Evolutionary conservation across 2,797 vertebrate species (phyloP).

Genomic region (Mico argentatus): DNA sequence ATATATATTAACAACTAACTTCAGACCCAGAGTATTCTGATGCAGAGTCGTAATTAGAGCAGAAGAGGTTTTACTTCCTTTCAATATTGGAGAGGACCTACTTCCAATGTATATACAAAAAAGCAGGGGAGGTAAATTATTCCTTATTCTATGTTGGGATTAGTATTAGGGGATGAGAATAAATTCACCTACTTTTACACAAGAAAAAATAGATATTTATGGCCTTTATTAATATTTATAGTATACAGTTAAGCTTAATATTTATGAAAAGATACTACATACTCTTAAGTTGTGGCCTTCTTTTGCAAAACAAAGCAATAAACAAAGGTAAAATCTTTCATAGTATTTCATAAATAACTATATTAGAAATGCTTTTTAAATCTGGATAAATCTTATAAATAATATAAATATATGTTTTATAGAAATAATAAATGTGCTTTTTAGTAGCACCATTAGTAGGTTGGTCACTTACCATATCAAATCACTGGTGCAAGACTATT

Average conservation of each 20-base stretch:
- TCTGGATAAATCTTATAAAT: neutral
- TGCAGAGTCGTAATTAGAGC: neutral
- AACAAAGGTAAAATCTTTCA: neutral
- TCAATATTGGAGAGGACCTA: neutral
- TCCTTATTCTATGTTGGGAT: neutral
- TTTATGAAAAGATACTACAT: neutral
- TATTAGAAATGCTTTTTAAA: conserved; percentile 29
- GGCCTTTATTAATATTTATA: neutral
- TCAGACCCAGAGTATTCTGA: neutral
- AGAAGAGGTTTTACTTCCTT: neutral
- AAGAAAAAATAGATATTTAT: neutral
- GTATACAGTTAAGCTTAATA: neutral
- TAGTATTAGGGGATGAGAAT: neutral
- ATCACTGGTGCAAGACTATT: neutral
- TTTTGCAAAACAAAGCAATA: neutral
- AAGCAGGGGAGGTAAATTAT: neutral
- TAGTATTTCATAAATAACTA: neutral
- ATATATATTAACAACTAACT: neutral
- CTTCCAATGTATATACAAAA: neutral
- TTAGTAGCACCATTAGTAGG: neutral
- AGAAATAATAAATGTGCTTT: neutral
- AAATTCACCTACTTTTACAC: neutral
- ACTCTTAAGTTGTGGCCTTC: neutral
- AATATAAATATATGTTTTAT: neutral
- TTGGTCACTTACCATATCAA: neutral